Evolutionary conservation across 1,140 invertebrate genomes (phyloP), one percentile per base, ranked within the genome.

Genomic region (Ptiloglossa arizonensis): DNA sequence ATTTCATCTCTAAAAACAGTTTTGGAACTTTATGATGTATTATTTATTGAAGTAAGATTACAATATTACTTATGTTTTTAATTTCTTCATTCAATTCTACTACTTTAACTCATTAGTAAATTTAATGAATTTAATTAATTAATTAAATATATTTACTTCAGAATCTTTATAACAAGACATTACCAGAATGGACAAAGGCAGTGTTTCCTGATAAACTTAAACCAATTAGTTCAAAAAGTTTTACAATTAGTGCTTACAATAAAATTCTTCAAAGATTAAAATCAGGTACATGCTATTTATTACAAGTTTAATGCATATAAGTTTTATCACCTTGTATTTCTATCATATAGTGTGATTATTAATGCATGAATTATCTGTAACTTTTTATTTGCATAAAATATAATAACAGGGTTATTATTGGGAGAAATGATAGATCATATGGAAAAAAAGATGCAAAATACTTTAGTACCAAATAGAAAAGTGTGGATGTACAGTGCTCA

Each of bases 401-500:
- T 79, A 64, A n/a, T 89, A 44, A 57, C 44, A 85, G 96, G 96
- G 4, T 94, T 95, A 0, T 84, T 97, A 19, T 86, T 97, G 5
- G 94, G 94, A 86, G 93, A 95, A 82, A 95, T 97, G 41, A 89
- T 95, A 8, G 73, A 93, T 1, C 93, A 95, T 52, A 94, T 96
- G 90, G 80, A 90, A 0, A 81, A 90, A 1, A 94, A 94, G 80
- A 89, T 91, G 0, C 85, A 88, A 79, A 86, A 87, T 24, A 70
- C 66, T 69, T 78, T 94, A 32, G 81, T 85, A 1, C 93, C 94
- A 6, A 86, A 94, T 79, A 93, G 94, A 44, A 96, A 95, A 82
- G 78, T 97, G 59, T 95, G 94, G 86, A 93, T 97, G 29, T 97
- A 96, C 85, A 97, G 96, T 86, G 96, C 93, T 35, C 97, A 98